Base-by-base conservation (phyloP, 2,797 vertebrate species). In the Spinus pinus region DNA sequence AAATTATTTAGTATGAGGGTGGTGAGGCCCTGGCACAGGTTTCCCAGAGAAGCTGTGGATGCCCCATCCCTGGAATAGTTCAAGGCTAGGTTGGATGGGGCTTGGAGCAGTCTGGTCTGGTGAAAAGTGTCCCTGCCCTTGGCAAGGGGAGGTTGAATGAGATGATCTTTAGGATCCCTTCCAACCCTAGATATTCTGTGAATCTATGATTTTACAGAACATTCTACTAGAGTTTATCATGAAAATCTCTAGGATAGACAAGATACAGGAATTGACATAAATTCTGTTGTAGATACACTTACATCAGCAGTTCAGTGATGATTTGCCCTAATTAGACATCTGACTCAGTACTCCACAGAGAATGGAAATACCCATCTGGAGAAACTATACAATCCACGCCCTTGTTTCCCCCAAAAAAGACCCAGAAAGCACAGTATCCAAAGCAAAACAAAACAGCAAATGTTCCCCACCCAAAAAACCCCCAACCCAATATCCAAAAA, bases 371-470 rank as follows among this genome's bases (percentile, higher is more conserved):
- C 0, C 0, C 8, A 6, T 53, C 41, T 51, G 14, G 14, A 88
- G 56, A 67, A 81, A 27, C 4, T 33, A 5, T 20, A 57, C 10
- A 46, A 10, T 23, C 13, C 3, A 10, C 0, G 0, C 19, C 5
- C 6, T 33, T 30, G 2, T 10, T 25, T 6, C 4, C 21, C 6
- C 3, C 1, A 0, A 13, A 41, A 31, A 60, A 24, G 31, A 41
- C 14, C 8, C 9, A 49, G 23, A 74, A 74, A n/a, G 25, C 22
- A 31, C 22, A 67, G 22, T 4, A 24, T 11, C 2, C 9, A 56
- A 62, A 70, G 3, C 2, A 30, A 75, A 61, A 24, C 16, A 64
- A 62, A 70, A 22, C 9, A 47, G 17, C 10, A 47, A 66, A 77
- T 37, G 3, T 4, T 1, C 13, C 13, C 9, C 9, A 5, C 3